phyloP scores from a whole-genome alignment of 2,888 invertebrate genomes.

The Amphipoea lucens region DNA sequence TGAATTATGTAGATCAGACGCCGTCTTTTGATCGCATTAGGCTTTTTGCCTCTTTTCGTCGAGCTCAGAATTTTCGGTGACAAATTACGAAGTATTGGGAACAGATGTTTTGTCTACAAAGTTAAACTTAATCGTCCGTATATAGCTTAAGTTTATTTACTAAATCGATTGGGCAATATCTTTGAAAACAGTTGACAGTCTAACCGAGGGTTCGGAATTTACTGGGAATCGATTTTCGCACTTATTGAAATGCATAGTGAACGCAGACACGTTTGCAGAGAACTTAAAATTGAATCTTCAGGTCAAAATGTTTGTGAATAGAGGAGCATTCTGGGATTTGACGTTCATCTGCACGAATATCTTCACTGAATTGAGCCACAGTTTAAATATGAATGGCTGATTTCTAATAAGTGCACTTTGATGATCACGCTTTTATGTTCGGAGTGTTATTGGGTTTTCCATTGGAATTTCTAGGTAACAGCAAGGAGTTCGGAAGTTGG shows the following conservation, averaged over 20 bases:
- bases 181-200: constrained; percentile 23
- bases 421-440: background rate
- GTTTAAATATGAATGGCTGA: constrained; percentile 30
- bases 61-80: constrained; percentile 14
- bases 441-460: no score
- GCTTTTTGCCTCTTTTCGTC: constrained; percentile 21
- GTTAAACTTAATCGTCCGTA: constrained; percentile 19
- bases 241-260: constrained; percentile 57
- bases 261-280: constrained; percentile 50
- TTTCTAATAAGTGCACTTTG: constrained; percentile 11
- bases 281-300: constrained; percentile 61
- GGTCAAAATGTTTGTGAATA: constrained; percentile 53
- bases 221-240: constrained; percentile 44
- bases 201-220: constrained; percentile 22
- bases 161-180: constrained; percentile 14
- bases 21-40: constrained; percentile 30
- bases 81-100: constrained; percentile 25
- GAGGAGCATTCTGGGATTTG: constrained; percentile 26
- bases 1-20: constrained; percentile 47
- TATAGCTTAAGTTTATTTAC: constrained; percentile 11
- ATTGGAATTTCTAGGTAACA: no score
- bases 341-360: constrained; percentile 24
- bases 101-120: constrained; percentile 41
- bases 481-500: no score
- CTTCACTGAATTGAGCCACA: constrained; percentile 19